Base-by-base conservation (phyloP, 2,888 invertebrate genomes). In the Amblyteles armatorius region DNA sequence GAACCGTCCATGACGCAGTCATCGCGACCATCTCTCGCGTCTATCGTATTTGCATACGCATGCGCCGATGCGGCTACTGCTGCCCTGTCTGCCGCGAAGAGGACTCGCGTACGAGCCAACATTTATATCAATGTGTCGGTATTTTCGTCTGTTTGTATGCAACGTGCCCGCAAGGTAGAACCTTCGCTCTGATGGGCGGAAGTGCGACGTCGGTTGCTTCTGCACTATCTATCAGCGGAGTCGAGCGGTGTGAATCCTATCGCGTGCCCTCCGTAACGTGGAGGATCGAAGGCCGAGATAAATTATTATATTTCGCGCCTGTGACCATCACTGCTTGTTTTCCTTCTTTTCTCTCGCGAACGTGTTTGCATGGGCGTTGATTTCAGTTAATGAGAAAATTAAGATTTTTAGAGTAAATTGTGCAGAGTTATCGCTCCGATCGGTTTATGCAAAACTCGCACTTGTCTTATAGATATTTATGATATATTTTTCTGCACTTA, bases 1-100 rank as follows among this genome's bases (percentile, higher is more conserved):
- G 93, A 93, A 93, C 93, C 92, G 90, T 92, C 91, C 91, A 91
- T 92, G 92, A 88, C 87, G 91, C 92, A 92, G 90, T 91, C 91
- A 93, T 92, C 91, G 91, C 91, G 89, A 92, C 92, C 92, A 92
- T 93, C 92, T 92, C 91, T 90, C 88, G 91, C 90, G 90, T 91
- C 88, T 90, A 91, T 89, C 90, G 89, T 89, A 92, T 92, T 90
- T 92, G 91, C 92, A 91, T 91, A 91, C 89, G 83, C 79, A 87
- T 87, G 83, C 80, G 88, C 82, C 44, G 44, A 48, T 73, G 48
- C 60, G 16, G 74, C 60, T n/a, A 22, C 72, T 26, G 33, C 22
- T 65, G 50, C 13, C 44, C 5, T 4, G 40, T 67, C 19, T 9
- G 67, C 40, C 7, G 40, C 19, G 19, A 67, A 22, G 19, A 40